phyloP scores from a whole-genome alignment of 2,888 invertebrate species.

The Scrobipalpa atriplicella region DNA sequence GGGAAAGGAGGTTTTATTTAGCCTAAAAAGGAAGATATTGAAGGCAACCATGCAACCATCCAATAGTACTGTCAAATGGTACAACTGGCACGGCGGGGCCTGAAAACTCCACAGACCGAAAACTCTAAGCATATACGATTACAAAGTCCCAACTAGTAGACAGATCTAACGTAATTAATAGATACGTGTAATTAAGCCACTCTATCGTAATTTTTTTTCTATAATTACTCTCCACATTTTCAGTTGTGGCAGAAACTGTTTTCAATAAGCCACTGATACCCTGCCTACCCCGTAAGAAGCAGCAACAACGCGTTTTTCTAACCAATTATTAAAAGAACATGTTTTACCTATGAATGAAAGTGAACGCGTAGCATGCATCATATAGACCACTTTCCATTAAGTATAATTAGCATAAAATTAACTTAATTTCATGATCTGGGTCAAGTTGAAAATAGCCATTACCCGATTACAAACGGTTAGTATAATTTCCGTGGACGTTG shows the following conservation, averaged over 20 bases:
- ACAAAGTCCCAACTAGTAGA: too few relatives aligned
- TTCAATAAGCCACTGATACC: neutral
- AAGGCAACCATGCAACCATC: too few relatives aligned
- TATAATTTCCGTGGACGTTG: neutral
- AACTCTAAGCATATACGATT: too few relatives aligned
- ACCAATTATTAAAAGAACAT: neutral
- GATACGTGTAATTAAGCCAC: too few relatives aligned
- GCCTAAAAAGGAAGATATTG: too few relatives aligned
- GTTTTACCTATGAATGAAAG: neutral
- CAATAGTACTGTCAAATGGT: too few relatives aligned
- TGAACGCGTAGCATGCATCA: neutral
- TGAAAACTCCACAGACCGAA: too few relatives aligned
- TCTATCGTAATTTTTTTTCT: too few relatives aligned
- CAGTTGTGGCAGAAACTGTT: too few relatives aligned
- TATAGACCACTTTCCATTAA: conserved; percentile 8
- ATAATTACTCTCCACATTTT: too few relatives aligned
- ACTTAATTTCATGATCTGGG: conserved; percentile 1
- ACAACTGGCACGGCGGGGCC: too few relatives aligned
- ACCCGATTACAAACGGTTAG: neutral
- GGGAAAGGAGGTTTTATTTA: neutral
- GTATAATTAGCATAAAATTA: neutral
- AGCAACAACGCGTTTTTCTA: neutral
- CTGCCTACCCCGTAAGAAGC: neutral
- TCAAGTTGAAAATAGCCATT: neutral
- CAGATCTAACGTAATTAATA: too few relatives aligned